These are phyloP conservation scores for Bradypodion ventrale DNA, from an alignment of 2,797 vertebrate species.

Conservation along the genomic window DNA sequence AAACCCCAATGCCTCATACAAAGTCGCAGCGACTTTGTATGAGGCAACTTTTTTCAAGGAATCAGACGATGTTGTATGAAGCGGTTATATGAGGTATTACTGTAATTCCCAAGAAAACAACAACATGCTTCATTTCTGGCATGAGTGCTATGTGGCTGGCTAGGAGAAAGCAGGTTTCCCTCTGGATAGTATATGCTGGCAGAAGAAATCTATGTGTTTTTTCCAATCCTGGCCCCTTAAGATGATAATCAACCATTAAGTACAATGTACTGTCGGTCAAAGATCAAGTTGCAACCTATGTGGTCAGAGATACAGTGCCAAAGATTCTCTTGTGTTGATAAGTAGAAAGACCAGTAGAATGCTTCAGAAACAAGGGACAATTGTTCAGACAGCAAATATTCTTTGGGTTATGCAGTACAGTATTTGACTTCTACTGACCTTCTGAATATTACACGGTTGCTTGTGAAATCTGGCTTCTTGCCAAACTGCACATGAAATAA, in stretches of 20 bases:
- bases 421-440: not conserved
- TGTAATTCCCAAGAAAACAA: not conserved
- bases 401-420: not conserved
- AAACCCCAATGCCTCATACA: too few species aligned
- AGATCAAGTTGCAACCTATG: not conserved
- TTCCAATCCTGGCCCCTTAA: not conserved
- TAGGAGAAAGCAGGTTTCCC: not conserved
- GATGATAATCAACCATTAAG: not conserved
- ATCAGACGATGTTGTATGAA: too few species aligned
- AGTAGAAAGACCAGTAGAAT: not conserved
- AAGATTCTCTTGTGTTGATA: not conserved
- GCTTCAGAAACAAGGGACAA: not conserved
- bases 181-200: not conserved
- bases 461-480: not conserved
- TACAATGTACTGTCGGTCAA: not conserved
- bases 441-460: not conserved
- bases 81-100: too few species aligned
- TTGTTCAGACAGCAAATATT: not conserved
- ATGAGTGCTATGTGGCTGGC: too few species aligned
- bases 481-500: not conserved
- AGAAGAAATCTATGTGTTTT: not conserved
- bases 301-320: not conserved
- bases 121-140: not conserved
- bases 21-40: too few species aligned
- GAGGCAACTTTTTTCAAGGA: too few species aligned